Base-by-base conservation (phyloP, 2,113 vertebrate genomes). In the Pituophis catenifer region DNA sequence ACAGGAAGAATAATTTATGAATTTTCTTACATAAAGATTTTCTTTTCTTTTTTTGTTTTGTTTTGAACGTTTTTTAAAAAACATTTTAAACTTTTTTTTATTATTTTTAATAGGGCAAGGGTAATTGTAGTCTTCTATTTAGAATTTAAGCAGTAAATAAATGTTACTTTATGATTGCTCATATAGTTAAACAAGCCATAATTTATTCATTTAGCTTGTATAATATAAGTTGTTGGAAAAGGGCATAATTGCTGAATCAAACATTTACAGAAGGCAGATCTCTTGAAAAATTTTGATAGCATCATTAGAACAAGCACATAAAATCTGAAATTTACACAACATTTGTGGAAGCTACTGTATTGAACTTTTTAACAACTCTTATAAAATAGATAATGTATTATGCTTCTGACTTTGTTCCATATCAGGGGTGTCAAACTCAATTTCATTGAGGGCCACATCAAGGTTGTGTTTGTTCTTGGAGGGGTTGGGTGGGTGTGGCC, bases 71-170 rank as follows among this genome's bases (percentile, higher is more conserved):
- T 94, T 65, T 92, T 75, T 8, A 17, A 65, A 29, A 65, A 62
- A 65, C 26, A 59, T 94, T 65, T 59, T 59, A 24, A 59, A 62
- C 9, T n/a, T 92, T 48, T 70, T 75, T 33, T 13, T 5, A 13
- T 15, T 33, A 33, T 15, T 33, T 75, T 38, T 75, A 75, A 75
- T 75, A 38, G 15, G 62, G 70, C 7, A 2, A 81, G 2, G 17
- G 70, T 38, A 38, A 38, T 81, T 81, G n/a, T 81, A 70, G 12
- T 70, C 5, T 81, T 38, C 15, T 38, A 38, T 86, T 0, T 15
- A 54, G 50, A 92, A 86, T 94, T 95, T 55, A 95, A 95, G n/a
- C 48, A 93, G 91, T 92, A 94, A 8, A 17, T 94, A 62, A 94
- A 95, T 62, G 90, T 93, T 92, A 44, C 90, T 62, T 94, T 92